Conservation (phyloP, 2,113 vertebrate species). For the Nipponia nippon region DNA sequence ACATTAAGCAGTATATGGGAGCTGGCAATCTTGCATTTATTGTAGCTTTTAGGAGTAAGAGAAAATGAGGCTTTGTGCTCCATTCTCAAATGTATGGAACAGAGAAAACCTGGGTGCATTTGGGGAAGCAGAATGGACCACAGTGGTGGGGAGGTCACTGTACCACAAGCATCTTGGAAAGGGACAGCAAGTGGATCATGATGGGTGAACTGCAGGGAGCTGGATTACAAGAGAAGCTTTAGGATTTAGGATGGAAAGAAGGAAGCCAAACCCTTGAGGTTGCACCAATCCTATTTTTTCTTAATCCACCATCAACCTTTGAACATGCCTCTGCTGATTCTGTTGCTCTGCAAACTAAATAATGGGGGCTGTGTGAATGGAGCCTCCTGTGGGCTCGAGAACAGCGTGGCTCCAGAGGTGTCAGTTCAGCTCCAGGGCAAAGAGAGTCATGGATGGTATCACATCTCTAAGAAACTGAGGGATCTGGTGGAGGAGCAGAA, state of each 20-base stretch:
- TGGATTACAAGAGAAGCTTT: neutral
- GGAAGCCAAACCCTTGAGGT: neutral
- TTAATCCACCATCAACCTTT: neutral
- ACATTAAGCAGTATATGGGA: neutral
- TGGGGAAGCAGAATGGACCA: neutral
- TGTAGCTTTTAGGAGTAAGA: neutral
- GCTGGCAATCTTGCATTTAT: neutral
- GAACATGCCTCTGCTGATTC: neutral
- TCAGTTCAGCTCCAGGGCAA: neutral
- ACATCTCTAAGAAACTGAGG: neutral
- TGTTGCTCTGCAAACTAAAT: neutral
- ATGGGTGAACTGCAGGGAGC: neutral
- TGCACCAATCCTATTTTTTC: neutral
- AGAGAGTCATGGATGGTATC: neutral
- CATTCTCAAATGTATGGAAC: neutral
- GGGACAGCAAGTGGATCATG: neutral
- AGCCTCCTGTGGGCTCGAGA: neutral
- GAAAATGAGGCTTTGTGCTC: neutral
- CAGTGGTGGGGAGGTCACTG: neutral
- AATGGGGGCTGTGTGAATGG: neutral
- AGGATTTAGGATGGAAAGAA: neutral
- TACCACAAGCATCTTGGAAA: neutral
- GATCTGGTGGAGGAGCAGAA: neutral
- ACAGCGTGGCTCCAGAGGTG: neutral
- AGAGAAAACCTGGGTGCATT: neutral